Evolutionary conservation across 53 echinoderm and acorn worm species (phyloP).

Genomic region (Zoroaster sp.): DNA sequence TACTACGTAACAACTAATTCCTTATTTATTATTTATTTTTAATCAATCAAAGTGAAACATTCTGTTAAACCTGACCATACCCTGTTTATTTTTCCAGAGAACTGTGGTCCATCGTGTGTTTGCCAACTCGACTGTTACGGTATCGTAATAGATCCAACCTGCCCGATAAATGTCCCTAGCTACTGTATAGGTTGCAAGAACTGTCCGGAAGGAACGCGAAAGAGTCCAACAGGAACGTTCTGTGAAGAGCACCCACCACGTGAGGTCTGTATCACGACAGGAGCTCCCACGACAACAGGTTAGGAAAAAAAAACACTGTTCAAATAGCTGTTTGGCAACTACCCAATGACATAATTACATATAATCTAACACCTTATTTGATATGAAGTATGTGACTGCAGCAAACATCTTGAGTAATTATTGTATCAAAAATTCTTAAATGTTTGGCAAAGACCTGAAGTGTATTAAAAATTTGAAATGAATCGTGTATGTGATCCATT

Average conservation of each 20-base stretch:
- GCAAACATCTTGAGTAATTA: too few relatives aligned
- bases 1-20: background rate
- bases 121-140: slow-evolving; percentile 3
- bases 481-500: too few relatives aligned
- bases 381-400: too few relatives aligned
- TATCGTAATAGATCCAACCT: background rate
- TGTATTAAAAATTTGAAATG: too few relatives aligned
- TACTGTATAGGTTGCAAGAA: background rate
- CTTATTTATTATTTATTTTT: background rate
- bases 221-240: background rate
- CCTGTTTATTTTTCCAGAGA: background rate
- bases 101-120: background rate
- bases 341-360: too few relatives aligned
- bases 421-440: too few relatives aligned
- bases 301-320: too few relatives aligned
- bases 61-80: too few relatives aligned
- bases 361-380: too few relatives aligned
- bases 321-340: too few relatives aligned
- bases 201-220: background rate
- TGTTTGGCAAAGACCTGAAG: too few relatives aligned
- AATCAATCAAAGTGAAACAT: background rate
- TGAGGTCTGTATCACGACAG: slow-evolving; percentile 15
- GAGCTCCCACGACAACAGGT: background rate
- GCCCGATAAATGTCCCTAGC: background rate
- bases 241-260: background rate